A percentile compares a stretch with the other conserved stretches of the same genome.
These are phyloP conservation scores for Drosophila subobscura DNA, from an alignment of 1,140 invertebrate species.

Conservation along the genomic window DNA sequence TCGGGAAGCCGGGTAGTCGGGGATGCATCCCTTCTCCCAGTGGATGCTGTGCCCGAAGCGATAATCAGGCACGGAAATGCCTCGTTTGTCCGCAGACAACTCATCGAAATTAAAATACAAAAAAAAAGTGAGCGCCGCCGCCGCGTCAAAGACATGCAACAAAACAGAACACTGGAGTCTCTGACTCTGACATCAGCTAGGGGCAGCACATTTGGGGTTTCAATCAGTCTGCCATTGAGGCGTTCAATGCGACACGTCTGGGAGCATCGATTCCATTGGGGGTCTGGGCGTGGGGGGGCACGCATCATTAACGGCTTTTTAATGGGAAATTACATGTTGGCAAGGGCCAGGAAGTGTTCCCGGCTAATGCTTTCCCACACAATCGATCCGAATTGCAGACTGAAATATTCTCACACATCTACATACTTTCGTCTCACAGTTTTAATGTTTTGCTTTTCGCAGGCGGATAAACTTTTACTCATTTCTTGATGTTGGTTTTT, in stretches of 20 bases:
- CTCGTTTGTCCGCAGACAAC: slow-evolving; percentile 65
- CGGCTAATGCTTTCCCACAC: slow-evolving; percentile 59
- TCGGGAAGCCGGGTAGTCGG: slow-evolving; percentile 20
- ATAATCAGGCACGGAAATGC: slow-evolving; percentile 70
- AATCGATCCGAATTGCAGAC: slow-evolving; percentile 44
- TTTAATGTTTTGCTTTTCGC: background rate
- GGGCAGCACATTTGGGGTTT: slow-evolving; percentile 65
- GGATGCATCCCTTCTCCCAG: slow-evolving; percentile 15
- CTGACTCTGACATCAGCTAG: slow-evolving; percentile 1
- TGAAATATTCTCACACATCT: slow-evolving; percentile 41
- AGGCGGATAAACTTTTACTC: slow-evolving; percentile 18
- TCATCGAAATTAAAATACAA: slow-evolving; percentile 55
- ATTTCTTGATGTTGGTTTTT: slow-evolving; percentile 53
- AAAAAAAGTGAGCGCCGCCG: slow-evolving; percentile 28
- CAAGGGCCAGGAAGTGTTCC: slow-evolving; percentile 5
- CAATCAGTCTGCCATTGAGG: slow-evolving; percentile 77
- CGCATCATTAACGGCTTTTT: slow-evolving; percentile 72
- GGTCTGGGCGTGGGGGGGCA: slow-evolving; percentile 31
- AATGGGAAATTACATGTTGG: slow-evolving; percentile 41
- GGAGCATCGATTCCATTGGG: slow-evolving; percentile 25
- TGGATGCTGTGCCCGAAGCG: slow-evolving; percentile 20
- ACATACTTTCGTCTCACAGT: background rate
- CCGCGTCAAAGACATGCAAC: slow-evolving; percentile 59
- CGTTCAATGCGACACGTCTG: slow-evolving; percentile 65
- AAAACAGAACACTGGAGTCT: slow-evolving; percentile 29